Evolutionary conservation across 2,888 invertebrate genomes (phyloP).

Genomic region (Drosophila koepferae): DNA sequence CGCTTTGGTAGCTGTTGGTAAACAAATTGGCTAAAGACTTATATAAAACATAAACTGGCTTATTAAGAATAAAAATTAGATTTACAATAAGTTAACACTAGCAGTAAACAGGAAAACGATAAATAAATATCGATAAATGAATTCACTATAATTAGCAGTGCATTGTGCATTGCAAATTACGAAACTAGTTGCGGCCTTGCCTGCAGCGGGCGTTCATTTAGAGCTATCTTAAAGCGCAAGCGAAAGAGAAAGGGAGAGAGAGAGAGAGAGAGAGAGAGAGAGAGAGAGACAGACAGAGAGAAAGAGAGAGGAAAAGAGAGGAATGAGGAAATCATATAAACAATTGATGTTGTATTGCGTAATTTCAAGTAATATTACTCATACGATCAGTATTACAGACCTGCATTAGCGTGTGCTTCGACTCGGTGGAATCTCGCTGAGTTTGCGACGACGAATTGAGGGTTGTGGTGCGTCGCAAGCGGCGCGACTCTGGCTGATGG

Average conservation of each 20-base stretch:
- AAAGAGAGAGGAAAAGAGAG: not conserved
- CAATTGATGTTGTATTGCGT: not conserved
- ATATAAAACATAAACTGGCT: conserved; percentile 12
- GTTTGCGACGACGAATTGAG: conserved; percentile 85
- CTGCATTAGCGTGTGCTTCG: conserved; percentile 86
- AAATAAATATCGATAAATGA: conserved; percentile 42
- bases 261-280: not conserved
- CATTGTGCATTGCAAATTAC: conserved; percentile 50
- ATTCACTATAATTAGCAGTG: conserved; percentile 44
- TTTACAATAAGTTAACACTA: conserved; percentile 58
- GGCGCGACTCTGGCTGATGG: conserved; percentile 70
- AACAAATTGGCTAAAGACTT: conserved; percentile 7
- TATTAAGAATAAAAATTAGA: conserved; percentile 17
- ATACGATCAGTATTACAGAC: conserved; percentile 68
- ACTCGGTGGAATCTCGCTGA: conserved; percentile 87
- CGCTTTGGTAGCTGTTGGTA: conserved; percentile 51
- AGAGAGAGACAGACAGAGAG: not conserved
- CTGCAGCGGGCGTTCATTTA: conserved; percentile 72
- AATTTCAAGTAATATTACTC: conserved; percentile 25
- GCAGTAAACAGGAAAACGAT: conserved; percentile 23
- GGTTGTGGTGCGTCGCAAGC: conserved; percentile 72
- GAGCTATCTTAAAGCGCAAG: conserved; percentile 80
- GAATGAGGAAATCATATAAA: conserved; percentile 4
- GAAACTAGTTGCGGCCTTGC: conserved; percentile 57
- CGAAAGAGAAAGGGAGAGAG: no score